A percentile compares a stretch with the other conserved stretches of the same genome.
phyloP scores from a whole-genome alignment of 2,113 vertebrate genomes.

The Elaphurus davidianus region DNA sequence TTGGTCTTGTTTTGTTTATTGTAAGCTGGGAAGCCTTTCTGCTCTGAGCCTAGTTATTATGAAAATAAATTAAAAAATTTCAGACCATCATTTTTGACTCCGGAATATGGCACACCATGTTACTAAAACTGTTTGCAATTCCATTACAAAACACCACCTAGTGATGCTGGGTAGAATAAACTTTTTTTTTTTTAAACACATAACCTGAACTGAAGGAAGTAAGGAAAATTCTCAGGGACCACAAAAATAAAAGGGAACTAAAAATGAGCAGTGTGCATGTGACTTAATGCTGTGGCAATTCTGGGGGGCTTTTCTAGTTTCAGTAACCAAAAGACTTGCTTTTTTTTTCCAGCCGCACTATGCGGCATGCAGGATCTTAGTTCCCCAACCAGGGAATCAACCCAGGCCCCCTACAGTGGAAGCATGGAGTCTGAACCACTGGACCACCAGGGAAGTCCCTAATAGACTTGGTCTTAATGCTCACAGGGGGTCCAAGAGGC shows the following conservation, averaged over 20 bases:
- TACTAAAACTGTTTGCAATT: not conserved
- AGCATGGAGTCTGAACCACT: not conserved
- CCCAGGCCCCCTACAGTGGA: not conserved
- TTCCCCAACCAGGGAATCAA: not conserved
- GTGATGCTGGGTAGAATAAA: not conserved
- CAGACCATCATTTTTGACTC: not conserved
- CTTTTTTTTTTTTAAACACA: not conserved
- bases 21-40: not conserved
- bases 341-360: not conserved
- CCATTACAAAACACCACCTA: not conserved
- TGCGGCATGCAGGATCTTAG: not conserved
- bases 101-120: not conserved
- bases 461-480: not conserved
- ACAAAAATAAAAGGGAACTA: not conserved
- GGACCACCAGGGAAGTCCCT: not conserved
- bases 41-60: not conserved
- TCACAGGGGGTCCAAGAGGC: not conserved
- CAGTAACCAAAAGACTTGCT: not conserved
- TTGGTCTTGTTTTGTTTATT: not conserved
- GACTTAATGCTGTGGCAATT: not conserved
- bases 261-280: not conserved
- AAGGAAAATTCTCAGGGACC: not conserved
- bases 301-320: not conserved
- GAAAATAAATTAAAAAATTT: constrained; percentile 1
- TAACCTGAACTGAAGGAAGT: not conserved